Base-by-base conservation (phyloP, 2,888 invertebrate genomes). In the Fabriciana adippe region DNA sequence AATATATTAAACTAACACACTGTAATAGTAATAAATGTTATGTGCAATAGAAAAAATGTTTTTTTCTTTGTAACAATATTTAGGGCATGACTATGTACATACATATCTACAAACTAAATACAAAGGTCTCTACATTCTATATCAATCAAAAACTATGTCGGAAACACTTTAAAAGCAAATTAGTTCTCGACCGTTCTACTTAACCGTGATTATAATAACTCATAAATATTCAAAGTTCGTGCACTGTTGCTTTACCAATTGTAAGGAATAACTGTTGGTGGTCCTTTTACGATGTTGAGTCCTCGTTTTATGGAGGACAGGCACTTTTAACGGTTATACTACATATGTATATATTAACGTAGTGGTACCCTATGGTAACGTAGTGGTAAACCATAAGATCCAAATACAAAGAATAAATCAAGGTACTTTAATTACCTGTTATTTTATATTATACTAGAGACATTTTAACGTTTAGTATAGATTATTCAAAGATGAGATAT, bases 221-320 rank as follows among this genome's bases (percentile, higher is more conserved):
- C 55, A 69, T 71, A 61, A 64, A 71, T 71, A 71, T 71, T 69
- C 71, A 71, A 50, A 15, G 45, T 15, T 35, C 45, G 63, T 53
- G n/a, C 47, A 50, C 48, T 47, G 50, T 35, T 41, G 35, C 48
- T 55, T 55, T 55, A 31, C 64, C 54, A 63, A 63, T 54, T 63
- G 54, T 55, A 59, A n/a, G 50, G 51, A 18, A 31, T 57, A 61
- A 61, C 61, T 53, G 61, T 53, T 61, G 61, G 61, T 61, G 61
- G 53, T 51, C 61, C 50, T 61, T 61, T 61, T 61, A 61, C 13
- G 35, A 31, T 51, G 41, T 51, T 41, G 51, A 53, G 61, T 51
- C n/a, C 50, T 51, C 4, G 11, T n/a, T 51, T 5, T 51, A 51
- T 16, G 16, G 50, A 15, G 50, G 16, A 4, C 50, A 41, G 11